These are phyloP conservation scores for Linyphia triangularis DNA, from an alignment of 2,888 invertebrate species.

Conservation along the genomic window DNA sequence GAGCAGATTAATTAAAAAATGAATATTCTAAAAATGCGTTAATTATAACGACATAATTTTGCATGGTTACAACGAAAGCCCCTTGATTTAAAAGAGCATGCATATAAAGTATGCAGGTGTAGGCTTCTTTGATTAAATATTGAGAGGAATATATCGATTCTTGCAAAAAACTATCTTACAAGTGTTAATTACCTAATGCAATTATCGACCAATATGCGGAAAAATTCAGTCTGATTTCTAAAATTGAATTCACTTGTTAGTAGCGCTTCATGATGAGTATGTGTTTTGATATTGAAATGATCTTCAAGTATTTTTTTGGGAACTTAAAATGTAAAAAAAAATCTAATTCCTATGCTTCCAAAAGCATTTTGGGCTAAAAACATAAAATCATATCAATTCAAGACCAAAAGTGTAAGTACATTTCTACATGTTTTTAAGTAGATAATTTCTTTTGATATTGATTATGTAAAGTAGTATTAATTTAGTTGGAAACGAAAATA, in stretches of 20 bases:
- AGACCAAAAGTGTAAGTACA: no score
- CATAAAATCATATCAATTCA: no score
- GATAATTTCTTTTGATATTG: no score
- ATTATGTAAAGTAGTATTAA: no score
- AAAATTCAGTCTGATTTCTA: slow-evolving; percentile 20
- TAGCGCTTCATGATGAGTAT: slow-evolving; percentile 30
- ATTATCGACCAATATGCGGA: slow-evolving; percentile 56
- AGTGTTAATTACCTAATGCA: slow-evolving; percentile 63
- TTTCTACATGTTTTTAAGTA: no score
- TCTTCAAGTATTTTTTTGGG: no score
- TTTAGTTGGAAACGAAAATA: no score
- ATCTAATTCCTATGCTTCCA: no score
- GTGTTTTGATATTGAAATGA: slow-evolving; percentile 54
- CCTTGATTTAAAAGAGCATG: neutral
- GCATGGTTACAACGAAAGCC: neutral
- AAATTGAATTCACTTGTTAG: slow-evolving; percentile 53
- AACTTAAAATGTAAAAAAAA: no score
- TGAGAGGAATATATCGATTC: neutral
- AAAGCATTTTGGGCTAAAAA: no score
- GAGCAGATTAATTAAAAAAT: neutral
- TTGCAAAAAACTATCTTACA: slow-evolving; percentile 23
- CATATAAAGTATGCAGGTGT: no score
- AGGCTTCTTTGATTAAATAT: slow-evolving; percentile 39
- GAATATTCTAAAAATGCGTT: neutral
- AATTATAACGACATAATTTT: neutral